Evolutionary conservation across 2,888 invertebrate species (phyloP), one percentile per base, ranked within the genome.

Genomic region (Hirtodrosophila confusa): DNA sequence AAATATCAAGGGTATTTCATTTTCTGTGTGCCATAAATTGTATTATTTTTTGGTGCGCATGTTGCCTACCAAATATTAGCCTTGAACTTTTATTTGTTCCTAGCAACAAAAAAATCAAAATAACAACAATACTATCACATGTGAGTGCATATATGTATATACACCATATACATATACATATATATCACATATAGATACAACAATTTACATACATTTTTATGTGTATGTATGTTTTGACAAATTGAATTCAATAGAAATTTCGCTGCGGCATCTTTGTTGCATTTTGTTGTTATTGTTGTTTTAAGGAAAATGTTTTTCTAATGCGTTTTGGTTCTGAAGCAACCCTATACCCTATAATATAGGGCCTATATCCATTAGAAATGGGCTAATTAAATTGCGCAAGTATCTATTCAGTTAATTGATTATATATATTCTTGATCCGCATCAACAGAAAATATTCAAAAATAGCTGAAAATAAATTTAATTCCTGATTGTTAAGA

Each of bases 61-160:
- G 83, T 75, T 88, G 79, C 76, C 66, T 69, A 79, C 84, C 51
- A 72, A 72, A 65, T 60, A 54, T 56, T 75, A 69, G 80, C 82
- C 82, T 82, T 82, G 82, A 82, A 82, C 82, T 82, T 31, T 83
- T 85, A 65, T 69, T 63, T 67, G 61, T 73, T 67, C 44, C 60
- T 36, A 36, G 27, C 53, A 64, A 68, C 64, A 69, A 73, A 61
- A 44, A 50, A 58, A 35, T 45, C 41, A 37, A 60, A 69, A 56
- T 27, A 73, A 51, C 35, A 78, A 61, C 40, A 72, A 49, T 45
- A 65, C 40, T 39, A 66, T 41, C 51, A 55, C 36, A 27, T 5
- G 27, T 27, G 17, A 27, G 27, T 5, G 27, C 4, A 27, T 27
- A 27, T 27, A 27, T 27, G n/a, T n/a, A n/a, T n/a, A n/a, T n/a